Conservation (phyloP, 2,113 vertebrate genomes). For the Pelusios castaneus region DNA sequence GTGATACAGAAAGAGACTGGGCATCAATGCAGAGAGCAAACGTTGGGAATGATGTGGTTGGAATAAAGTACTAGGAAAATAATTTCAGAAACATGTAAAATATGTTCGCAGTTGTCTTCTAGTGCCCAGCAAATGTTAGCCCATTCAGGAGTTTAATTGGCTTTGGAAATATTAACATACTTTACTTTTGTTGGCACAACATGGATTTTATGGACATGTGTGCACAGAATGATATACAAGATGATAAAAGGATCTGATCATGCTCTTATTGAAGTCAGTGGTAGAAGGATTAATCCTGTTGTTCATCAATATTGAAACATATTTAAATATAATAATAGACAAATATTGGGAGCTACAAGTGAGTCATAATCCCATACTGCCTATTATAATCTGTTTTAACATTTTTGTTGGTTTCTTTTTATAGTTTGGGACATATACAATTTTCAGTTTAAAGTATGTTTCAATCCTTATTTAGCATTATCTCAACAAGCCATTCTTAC, state of each 20-base stretch:
- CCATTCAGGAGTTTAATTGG: neutral
- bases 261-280: neutral
- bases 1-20: neutral
- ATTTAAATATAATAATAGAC: neutral
- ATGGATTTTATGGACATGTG: fast-evolving
- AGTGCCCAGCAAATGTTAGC: neutral
- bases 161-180: neutral
- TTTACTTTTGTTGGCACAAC: neutral
- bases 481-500: neutral
- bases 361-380: neutral
- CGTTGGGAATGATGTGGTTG: fast-evolving
- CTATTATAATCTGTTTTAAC: fast-evolving
- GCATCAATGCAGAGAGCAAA: fast-evolving
- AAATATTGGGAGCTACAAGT: neutral
- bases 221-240: neutral
- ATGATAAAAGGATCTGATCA: fast-evolving
- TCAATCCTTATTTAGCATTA: neutral
- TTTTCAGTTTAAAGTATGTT: neutral
- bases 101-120: neutral
- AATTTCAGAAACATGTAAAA: neutral
- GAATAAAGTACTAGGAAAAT: neutral
- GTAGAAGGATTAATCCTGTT: neutral
- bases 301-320: neutral
- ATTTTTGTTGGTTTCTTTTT: neutral
- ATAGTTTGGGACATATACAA: fast-evolving